Evolutionary conservation across 2,888 invertebrate genomes (phyloP).

Genomic region (Lasioglossum calceatum): DNA sequence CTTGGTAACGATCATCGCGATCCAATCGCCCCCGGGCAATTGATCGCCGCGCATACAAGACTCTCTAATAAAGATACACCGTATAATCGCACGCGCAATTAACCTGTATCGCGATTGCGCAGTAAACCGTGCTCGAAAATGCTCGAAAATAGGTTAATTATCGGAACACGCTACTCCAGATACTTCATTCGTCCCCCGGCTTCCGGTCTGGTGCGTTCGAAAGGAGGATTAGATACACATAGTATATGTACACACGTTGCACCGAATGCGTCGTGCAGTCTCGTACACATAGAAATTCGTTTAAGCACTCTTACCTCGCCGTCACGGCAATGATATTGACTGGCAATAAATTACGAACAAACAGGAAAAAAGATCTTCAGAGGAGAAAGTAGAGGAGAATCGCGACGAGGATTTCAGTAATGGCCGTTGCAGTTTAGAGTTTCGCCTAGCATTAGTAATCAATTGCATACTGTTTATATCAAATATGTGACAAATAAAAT

Average conservation of each 20-base stretch:
- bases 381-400: constrained; percentile 38
- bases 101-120: constrained; percentile 44
- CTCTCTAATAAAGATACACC: constrained; percentile 40
- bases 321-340: neutral
- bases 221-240: constrained; percentile 9
- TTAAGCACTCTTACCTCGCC: neutral
- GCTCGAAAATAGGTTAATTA: constrained; percentile 17
- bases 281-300: neutral
- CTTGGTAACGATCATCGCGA: constrained; percentile 41
- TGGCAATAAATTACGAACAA: constrained; percentile 10
- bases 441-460: neutral
- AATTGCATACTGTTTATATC: neutral
- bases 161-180: neutral
- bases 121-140: constrained; percentile 21
- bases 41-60: constrained; percentile 47
- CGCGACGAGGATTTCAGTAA: constrained; percentile 18
- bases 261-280: neutral
- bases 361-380: neutral
- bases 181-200: neutral
- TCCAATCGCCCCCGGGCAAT: constrained; percentile 37
- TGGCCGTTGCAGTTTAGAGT: neutral
- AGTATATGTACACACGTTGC: neutral
- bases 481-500: neutral
- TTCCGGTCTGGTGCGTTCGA: constrained; percentile 8
- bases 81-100: constrained; percentile 37